phyloP scores from a whole-genome alignment of 1,140 invertebrate species.

The Halotydeus destructor region DNA sequence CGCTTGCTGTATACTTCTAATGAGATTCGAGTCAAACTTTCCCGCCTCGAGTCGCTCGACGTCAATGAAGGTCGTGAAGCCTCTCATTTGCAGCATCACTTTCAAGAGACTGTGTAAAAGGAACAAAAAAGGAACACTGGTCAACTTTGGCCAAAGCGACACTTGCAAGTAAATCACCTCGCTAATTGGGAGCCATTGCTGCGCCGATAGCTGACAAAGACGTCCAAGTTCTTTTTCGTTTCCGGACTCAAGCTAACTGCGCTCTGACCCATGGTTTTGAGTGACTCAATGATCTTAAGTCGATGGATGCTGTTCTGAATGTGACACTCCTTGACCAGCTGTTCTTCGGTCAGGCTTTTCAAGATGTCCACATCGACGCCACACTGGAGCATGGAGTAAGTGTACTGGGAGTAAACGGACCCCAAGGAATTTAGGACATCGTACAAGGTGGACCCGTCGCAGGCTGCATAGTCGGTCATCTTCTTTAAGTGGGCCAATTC shows the following conservation, averaged over 20 bases:
- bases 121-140: background rate
- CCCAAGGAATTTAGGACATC: constrained; percentile 67
- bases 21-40: constrained; percentile 92
- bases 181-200: constrained; percentile 95
- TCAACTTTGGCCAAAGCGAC: background rate
- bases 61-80: constrained; percentile 86
- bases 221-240: constrained; percentile 67
- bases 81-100: constrained; percentile 81
- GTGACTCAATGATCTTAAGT: constrained; percentile 62
- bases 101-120: constrained; percentile 31
- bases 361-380: constrained; percentile 74
- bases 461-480: constrained; percentile 89
- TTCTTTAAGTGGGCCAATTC: constrained; percentile 85
- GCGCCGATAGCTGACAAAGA: constrained; percentile 92
- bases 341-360: constrained; percentile 53
- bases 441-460: constrained; percentile 74
- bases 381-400: constrained; percentile 83
- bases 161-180: constrained; percentile 27
- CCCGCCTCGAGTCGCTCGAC: constrained; percentile 85
- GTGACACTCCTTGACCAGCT: constrained; percentile 64
- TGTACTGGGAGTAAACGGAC: constrained; percentile 82
- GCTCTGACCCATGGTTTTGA: constrained; percentile 31
- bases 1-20: constrained; percentile 87
- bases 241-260: background rate
- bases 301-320: constrained; percentile 88